Evolutionary conservation across 2,888 invertebrate species (phyloP), one percentile per base, ranked within the genome.

Genomic region (Athripsodes cinereus): DNA sequence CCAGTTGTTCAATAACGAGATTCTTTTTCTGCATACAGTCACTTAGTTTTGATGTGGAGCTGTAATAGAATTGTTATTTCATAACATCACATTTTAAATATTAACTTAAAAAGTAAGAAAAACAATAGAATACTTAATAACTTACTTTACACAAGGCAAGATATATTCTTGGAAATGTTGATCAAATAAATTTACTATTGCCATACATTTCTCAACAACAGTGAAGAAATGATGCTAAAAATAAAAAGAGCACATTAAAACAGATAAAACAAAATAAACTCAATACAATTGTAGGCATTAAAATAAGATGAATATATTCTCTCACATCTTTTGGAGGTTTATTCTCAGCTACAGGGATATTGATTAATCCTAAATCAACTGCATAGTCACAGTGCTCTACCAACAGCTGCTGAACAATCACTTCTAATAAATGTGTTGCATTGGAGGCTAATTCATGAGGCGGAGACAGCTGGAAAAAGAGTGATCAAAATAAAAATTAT

Each of bases 311-410:
- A n/a, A n/a, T n/a, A n/a, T n/a, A 26, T 26, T 26, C 26, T 3
- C 40, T 22, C 53, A 62, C 78, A 62, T 90, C 92, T 19, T 92
- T 91, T 1, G 86, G 84, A 1, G 81, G 81, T 74, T 93, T 92
- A 65, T 89, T 90, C 72, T 99, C 98, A 0, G 89, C 88, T 26
- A 92, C 86, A 0, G 94, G 94, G 62, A 94, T 88, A 20, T 88
- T 87, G 71, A 92, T 93, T 50, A 97, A 74, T 0, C 95, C 97
- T 48, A 97, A 73, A 70, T 98, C 98, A 2, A 99, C 75, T 0
- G 97, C 98, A 72, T 99, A 99, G 71, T 96, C 96, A 0, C 98
- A 90, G 70, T 97, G 97, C 66, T 99, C 96, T 1, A 85, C 83
- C 67, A 95, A 83, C 18, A 99, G 74, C 68, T 90, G 88, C 64